Percentiles rank a stretch among this genome's conserved stretches.
Conservation (phyloP, 2,113 vertebrate species). For the Antidorcas marsupialis region DNA sequence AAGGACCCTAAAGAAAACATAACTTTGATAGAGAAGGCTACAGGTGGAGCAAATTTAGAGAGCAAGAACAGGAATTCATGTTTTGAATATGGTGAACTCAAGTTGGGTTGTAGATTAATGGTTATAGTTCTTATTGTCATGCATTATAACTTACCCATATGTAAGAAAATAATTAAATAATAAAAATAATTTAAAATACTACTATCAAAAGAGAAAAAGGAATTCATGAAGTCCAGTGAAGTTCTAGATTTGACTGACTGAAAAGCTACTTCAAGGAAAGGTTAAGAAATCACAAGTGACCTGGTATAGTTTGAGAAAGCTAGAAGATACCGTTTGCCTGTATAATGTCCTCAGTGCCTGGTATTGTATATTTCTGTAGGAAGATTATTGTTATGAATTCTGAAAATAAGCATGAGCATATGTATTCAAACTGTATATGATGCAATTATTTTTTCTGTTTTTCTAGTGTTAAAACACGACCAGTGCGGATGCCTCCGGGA, state of each 20-base stretch:
- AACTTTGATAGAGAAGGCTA: not conserved
- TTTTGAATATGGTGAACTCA: not conserved
- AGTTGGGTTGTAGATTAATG: not conserved
- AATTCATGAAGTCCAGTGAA: not conserved
- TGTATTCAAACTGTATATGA: not conserved
- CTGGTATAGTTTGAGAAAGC: not conserved
- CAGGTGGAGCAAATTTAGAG: not conserved
- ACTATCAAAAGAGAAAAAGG: not conserved
- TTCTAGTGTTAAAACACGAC: slow-evolving; percentile 89
- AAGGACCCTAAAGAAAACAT: slow-evolving; percentile 8
- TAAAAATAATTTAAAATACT: slow-evolving; percentile 33
- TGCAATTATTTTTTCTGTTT: slow-evolving; percentile 7
- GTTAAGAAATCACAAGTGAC: not conserved
- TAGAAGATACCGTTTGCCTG: not conserved
- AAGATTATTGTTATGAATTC: not conserved
- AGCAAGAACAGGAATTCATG: not conserved
- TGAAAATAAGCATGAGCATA: not conserved
- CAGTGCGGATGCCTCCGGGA: slow-evolving; percentile 92
- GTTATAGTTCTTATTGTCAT: not conserved
- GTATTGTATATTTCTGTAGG: not conserved
- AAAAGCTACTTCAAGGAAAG: slow-evolving; percentile 10
- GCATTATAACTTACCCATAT: not conserved
- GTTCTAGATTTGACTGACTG: not conserved
- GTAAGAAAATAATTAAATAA: not conserved
- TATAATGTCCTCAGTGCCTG: not conserved